Percentiles rank a stretch among this genome's conserved stretches.
phyloP scores from a whole-genome alignment of 30 jellyfish, hydroid and myxozoan species.

The Morbakka virulenta region DNA sequence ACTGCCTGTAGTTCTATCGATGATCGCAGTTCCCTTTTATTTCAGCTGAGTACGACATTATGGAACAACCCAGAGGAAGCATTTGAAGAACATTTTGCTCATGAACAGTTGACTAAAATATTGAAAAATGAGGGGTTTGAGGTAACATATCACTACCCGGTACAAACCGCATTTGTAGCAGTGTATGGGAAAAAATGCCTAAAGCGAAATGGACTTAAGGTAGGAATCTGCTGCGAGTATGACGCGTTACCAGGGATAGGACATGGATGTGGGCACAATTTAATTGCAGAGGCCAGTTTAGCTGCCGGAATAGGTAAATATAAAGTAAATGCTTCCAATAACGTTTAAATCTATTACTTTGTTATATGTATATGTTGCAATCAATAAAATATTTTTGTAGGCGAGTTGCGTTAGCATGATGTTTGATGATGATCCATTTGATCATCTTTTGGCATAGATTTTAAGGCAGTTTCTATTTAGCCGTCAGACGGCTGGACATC shows the following conservation, averaged over 20 bases:
- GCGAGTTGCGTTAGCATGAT: too few species aligned
- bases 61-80: conserved; percentile 83
- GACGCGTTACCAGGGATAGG: conserved; percentile 98
- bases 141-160: conserved; percentile 58
- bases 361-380: too few species aligned
- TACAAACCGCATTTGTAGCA: conserved; percentile 81
- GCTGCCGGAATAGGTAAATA: conserved; percentile 82
- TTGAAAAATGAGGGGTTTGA: conserved; percentile 75
- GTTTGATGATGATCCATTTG: too few species aligned
- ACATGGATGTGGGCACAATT: conserved; percentile 95
- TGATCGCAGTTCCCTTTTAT: conserved; percentile 11
- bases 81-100: conserved; percentile 69
- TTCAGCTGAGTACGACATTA: conserved; percentile 60
- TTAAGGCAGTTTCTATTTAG: too few species aligned
- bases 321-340: too few species aligned
- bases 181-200: too few species aligned
- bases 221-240: conserved; percentile 78
- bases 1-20: too few species aligned
- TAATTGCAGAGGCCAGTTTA: conserved; percentile 84
- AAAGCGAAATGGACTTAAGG: conserved; percentile 63
- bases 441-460: too few species aligned
- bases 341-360: too few species aligned
- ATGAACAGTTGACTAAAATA: conserved; percentile 37
- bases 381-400: too few species aligned
- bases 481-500: too few species aligned